Conservation (phyloP, 2,797 vertebrate species). For the Bryconaethiops microstoma region DNA sequence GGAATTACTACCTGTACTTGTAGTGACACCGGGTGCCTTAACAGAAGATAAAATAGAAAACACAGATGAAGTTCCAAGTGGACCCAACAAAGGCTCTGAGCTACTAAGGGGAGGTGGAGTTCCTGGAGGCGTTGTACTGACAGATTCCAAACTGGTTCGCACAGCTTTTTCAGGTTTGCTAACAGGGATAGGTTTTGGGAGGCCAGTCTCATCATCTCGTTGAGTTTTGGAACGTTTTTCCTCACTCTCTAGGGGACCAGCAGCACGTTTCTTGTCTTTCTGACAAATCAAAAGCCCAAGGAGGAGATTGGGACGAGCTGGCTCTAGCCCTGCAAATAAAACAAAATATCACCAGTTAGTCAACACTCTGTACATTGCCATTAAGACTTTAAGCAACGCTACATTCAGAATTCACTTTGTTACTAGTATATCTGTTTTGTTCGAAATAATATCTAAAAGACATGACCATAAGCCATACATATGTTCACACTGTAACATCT, state of each 20-base stretch:
- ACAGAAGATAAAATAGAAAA: constrained; percentile 81
- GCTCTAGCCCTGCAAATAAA: constrained; percentile 87
- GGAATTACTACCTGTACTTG: constrained; percentile 65
- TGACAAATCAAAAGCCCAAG: constrained; percentile 96
- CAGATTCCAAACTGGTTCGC: constrained; percentile 74
- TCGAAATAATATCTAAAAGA: not conserved
- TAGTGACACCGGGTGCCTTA: constrained; percentile 71
- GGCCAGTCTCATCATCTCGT: constrained; percentile 78
- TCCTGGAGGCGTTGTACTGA: constrained; percentile 87
- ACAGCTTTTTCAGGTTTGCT: constrained; percentile 73
- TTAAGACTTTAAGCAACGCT: not conserved
- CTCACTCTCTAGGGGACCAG: constrained; percentile 77
- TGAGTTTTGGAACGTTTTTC: constrained; percentile 86
- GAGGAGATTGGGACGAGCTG: constrained; percentile 93
- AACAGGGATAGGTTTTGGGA: constrained; percentile 64
- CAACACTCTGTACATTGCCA: not conserved
- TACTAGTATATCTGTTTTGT: constrained; percentile 41
- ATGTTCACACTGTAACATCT: too few relatives aligned
- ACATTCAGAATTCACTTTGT: too few relatives aligned
- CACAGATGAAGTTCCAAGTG: constrained; percentile 70
- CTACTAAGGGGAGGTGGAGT: constrained; percentile 81
- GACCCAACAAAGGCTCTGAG: constrained; percentile 73
- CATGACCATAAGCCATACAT: not conserved
- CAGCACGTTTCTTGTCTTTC: constrained; percentile 86
- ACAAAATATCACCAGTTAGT: not conserved